Base-by-base conservation (phyloP, 2,888 invertebrate species). In the Drosophila vallismaia region DNA sequence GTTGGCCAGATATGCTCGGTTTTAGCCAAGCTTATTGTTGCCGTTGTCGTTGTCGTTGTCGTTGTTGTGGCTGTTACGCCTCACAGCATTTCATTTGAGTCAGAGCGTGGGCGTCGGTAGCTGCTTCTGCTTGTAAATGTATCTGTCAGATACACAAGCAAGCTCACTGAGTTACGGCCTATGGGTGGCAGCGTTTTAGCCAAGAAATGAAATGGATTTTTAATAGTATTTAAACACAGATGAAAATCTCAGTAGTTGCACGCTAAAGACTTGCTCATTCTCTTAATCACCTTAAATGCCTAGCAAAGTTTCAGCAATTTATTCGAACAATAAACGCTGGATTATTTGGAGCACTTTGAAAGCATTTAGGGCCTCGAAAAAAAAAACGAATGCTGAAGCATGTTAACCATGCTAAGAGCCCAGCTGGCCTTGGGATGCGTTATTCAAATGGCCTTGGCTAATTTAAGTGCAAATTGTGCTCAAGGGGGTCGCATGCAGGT, bases 391-490 rank as follows among this genome's bases (percentile, higher is more conserved):
- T 74, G 79, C 68, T 79, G 77, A 79, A 57, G 72, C 62, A 54
- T 63, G 62, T 74, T 77, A 66, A 66, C 83, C 64, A 76, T 84
- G 73, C 49, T 52, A 56, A 57, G 59, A 49, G 66, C 14, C 48
- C 19, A 14, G 38, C n/a, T 14, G 63, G 54, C 81, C 81, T 75
- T 79, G 57, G 31, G 49, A 68, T 57, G 52, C 45, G 52, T 66
- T 48, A 50, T 33, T 29, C 49, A 51, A 56, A 48, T n/a, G 76
- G 82, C 82, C 79, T 85, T 81, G 81, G 87, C 76, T 77, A 69
- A 62, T 78, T 77, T 79, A 76, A 86, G 59, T 81, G 81, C 86
- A 75, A 81, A 81, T 80, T 80, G 67, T 71, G 79, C 83, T 73
- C 71, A 56, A 79, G 56, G 76, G 67, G 55, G 57, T 67, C 58